Evolutionary conservation across 2,113 vertebrate genomes (phyloP).

Genomic region (Ictidomys tridecemlineatus): DNA sequence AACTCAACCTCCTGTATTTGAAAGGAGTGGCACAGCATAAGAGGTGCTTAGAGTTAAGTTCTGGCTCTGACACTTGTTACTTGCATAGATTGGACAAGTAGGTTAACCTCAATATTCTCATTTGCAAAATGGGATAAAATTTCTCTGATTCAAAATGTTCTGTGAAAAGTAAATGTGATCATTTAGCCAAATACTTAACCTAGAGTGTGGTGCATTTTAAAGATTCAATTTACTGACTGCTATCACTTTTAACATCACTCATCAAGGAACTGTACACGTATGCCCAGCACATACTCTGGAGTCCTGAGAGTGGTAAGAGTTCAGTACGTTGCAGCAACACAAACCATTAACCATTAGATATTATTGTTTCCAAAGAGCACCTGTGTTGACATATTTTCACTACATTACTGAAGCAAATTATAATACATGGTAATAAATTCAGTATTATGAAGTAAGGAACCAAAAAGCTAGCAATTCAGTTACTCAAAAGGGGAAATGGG

Average conservation of each 20-base stretch:
- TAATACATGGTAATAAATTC: neutral
- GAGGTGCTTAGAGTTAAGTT: neutral
- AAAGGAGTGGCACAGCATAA: neutral
- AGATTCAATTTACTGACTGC: neutral
- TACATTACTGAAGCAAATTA: neutral
- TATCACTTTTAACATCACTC: neutral
- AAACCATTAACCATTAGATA: neutral
- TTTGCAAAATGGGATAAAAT: neutral
- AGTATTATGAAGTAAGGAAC: neutral
- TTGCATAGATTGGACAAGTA: neutral
- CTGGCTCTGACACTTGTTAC: neutral
- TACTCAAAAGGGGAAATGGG: neutral
- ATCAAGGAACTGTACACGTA: neutral
- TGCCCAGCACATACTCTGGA: neutral
- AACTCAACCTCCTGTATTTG: neutral
- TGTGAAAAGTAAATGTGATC: neutral
- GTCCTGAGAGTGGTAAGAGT: neutral
- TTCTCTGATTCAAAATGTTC: neutral
- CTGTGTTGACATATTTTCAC: neutral
- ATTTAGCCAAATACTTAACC: neutral
- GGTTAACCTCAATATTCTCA: neutral
- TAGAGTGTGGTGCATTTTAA: neutral
- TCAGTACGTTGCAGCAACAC: neutral
- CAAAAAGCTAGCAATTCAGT: neutral
- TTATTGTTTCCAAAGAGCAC: neutral